Evolutionary conservation across 2,113 vertebrate species (phyloP).

Genomic region (Myiozetetes cayanensis): DNA sequence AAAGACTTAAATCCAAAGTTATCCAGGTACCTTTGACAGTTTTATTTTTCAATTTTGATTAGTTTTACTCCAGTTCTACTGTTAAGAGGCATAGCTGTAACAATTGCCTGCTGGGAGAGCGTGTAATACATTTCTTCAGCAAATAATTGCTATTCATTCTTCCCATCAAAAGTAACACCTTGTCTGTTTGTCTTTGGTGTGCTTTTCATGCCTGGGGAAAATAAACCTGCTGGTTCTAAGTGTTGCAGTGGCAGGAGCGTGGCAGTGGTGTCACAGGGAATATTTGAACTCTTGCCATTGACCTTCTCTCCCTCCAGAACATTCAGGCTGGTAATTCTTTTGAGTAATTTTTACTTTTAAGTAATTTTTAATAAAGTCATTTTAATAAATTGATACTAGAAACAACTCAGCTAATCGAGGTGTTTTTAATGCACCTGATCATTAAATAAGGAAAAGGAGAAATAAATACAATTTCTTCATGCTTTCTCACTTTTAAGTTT

Average conservation of each 20-base stretch:
- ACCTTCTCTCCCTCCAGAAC: neutral
- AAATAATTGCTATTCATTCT: neutral
- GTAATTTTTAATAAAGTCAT: neutral
- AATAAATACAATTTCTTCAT: neutral
- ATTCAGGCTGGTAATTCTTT: neutral
- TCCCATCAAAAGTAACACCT: neutral
- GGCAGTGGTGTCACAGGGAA: neutral
- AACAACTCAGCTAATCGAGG: neutral
- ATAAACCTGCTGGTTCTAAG: fast-evolving
- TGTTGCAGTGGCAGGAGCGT: neutral
- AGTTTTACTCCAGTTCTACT: neutral
- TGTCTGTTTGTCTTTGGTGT: neutral
- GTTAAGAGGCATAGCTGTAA: neutral
- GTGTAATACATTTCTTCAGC: neutral
- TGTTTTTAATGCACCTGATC: neutral
- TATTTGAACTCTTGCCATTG: neutral
- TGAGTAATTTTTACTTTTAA: neutral
- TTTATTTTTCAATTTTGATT: neutral
- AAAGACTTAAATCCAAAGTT: neutral
- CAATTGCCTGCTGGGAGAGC: neutral
- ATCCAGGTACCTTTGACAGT: neutral
- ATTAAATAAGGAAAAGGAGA: neutral
- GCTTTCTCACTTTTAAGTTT: neutral
- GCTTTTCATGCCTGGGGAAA: neutral
- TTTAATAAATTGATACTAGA: neutral